Conservation (phyloP, 53 echinoderm and acorn worm species). For the Echinarachnius parma region DNA sequence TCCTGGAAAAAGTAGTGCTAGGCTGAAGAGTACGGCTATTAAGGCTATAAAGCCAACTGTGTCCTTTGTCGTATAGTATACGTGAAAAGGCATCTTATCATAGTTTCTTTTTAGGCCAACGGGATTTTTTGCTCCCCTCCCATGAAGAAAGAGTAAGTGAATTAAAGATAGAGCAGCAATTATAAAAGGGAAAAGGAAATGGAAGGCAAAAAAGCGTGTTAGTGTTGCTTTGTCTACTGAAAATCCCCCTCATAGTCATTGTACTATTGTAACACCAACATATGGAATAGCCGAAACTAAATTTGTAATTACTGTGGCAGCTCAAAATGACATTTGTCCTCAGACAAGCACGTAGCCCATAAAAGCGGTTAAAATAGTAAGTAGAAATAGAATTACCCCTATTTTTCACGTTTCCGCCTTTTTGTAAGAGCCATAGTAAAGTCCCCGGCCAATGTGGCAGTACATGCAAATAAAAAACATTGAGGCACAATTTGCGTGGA, state of each 20-base stretch:
- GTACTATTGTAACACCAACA: conserved; percentile 49
- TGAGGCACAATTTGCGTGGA: conserved; percentile 64
- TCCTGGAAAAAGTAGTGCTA: conserved; percentile 54
- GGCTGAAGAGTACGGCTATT: neutral
- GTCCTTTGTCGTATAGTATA: conserved; percentile 68
- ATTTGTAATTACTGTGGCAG: conserved; percentile 73
- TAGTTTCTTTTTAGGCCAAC: conserved; percentile 52
- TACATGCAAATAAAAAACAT: conserved; percentile 68
- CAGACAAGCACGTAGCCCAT: conserved; percentile 71
- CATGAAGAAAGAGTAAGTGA: conserved; percentile 61
- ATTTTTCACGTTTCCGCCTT: conserved; percentile 65
- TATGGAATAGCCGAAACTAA: conserved; percentile 62
- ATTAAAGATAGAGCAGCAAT: conserved; percentile 51
- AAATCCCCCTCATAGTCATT: conserved; percentile 76
- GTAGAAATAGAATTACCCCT: conserved; percentile 55
- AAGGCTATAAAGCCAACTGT: conserved; percentile 53
- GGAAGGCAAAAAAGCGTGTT: conserved; percentile 69
- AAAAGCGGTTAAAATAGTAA: conserved; percentile 66
- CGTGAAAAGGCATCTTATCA: conserved; percentile 67
- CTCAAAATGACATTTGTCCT: conserved; percentile 86
- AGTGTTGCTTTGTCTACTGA: conserved; percentile 72
- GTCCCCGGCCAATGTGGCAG: conserved; percentile 66
- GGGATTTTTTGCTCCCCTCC: conserved; percentile 70
- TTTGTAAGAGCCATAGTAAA: conserved; percentile 67
- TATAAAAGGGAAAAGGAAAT: conserved; percentile 69